Base-by-base conservation (phyloP, 2,888 invertebrate species). In the Lordiphosa andalusiaca region DNA sequence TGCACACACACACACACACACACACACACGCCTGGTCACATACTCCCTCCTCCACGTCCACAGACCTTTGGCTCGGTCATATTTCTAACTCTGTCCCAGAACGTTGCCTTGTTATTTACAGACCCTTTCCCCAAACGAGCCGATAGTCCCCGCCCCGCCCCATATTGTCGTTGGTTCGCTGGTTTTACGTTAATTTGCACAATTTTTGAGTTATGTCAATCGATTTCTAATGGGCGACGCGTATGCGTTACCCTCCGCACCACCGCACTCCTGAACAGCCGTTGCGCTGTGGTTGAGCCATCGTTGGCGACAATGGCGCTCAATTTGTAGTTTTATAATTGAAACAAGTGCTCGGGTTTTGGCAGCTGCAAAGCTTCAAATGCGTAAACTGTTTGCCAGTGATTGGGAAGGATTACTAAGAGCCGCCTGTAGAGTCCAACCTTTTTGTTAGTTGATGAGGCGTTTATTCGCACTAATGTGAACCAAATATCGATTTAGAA, bases 181-280 rank as follows among this genome's bases (percentile, higher is more conserved):
- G 75, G 80, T 71, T 85, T 82, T 71, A 71, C 83, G 85, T 82
- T 85, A 83, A 83, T 83, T 83, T 83, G 84, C 81, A 76, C 83
- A 84, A 74, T 84, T 85, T 78, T 78, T 85, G 84, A 85, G 85
- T 83, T 84, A 80, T 82, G 83, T 83, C 83, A 85, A 85, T 83
- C 83, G 83, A 85, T 83, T 85, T 85, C 85, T 83, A 83, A 83
- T 78, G 81, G 83, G 59, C 80, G 68, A 58, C 67, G 67, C 62
- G 58, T 50, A 52, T 25, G 36, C 33, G 49, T 38, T 12, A 16
- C 1, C 19, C 4, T n/a, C 36, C 35, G 5, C 35, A 38, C 12
- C 9, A n/a, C 16, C n/a, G 7, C 30, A 19, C 19, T 3, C 36
- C 35, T 52, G 36, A 35, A 25, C 33, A 37, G 33, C 50, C 44